Conservation (phyloP, 2,797 vertebrate genomes). For the Naso thynnoides region DNA sequence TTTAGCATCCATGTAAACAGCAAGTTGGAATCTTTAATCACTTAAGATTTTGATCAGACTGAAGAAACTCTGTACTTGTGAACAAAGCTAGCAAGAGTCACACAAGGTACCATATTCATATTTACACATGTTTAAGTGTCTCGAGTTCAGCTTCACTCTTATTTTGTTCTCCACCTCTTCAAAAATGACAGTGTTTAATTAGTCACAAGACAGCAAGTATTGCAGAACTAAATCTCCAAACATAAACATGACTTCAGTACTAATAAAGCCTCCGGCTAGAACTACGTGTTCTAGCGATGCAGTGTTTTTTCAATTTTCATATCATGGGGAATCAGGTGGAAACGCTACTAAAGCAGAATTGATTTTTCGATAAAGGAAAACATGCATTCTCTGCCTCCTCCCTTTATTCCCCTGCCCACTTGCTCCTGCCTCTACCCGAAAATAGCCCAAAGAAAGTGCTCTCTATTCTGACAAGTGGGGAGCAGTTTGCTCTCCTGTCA, state of each 20-base stretch:
- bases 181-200: background rate
- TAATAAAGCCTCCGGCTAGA: background rate
- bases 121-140: too few relatives aligned
- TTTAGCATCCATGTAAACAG: too few relatives aligned
- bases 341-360: constrained; percentile 20
- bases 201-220: background rate
- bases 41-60: too few relatives aligned
- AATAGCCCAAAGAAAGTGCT: constrained; percentile 61
- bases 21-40: too few relatives aligned
- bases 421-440: constrained; percentile 47
- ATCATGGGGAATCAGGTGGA: constrained; percentile 8
- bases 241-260: background rate
- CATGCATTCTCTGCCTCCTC: constrained; percentile 5
- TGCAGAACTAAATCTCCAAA: background rate
- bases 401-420: background rate
- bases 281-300: constrained; percentile 5
- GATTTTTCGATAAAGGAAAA: constrained; percentile 50
- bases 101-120: background rate
- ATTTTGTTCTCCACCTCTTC: background rate
- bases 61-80: too few relatives aligned
- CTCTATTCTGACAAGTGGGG: constrained; percentile 56
- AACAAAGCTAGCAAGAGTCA: too few relatives aligned
- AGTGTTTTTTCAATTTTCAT: constrained; percentile 5
- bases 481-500: constrained; percentile 69
- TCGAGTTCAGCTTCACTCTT: background rate